Conservation (phyloP, 1,140 invertebrate species). For the Procambarus virginalis region DNA sequence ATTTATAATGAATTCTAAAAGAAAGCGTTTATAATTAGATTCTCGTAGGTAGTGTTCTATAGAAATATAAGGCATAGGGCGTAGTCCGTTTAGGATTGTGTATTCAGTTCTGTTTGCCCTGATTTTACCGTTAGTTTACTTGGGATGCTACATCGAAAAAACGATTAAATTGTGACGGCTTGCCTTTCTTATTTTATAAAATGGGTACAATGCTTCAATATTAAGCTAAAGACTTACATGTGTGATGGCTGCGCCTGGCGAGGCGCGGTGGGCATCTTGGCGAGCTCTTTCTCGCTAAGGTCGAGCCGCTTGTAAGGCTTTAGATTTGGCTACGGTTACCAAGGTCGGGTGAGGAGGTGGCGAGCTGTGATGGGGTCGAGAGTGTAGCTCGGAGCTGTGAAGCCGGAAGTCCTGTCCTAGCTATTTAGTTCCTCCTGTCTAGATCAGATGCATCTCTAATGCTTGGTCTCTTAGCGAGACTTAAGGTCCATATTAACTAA, state of each 20-base stretch:
- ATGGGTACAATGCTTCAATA: conserved; percentile 63
- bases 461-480: too few relatives aligned
- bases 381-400: too few relatives aligned
- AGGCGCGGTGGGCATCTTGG: too few relatives aligned
- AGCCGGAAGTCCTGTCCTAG: not conserved
- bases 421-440: not conserved
- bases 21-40: conserved; percentile 65
- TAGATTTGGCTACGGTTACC: not conserved
- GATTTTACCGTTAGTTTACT: conserved; percentile 64
- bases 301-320: not conserved
- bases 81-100: conserved; percentile 59
- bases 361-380: not conserved
- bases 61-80: conserved; percentile 56
- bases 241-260: not conserved
- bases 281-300: not conserved
- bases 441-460: too few relatives aligned
- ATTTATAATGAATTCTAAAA: conserved; percentile 67
- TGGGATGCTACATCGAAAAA: conserved; percentile 64
- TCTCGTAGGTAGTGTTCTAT: conserved; percentile 64
- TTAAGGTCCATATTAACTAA: not conserved
- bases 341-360: not conserved
- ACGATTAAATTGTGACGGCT: conserved; percentile 44
- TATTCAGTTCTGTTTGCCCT: conserved; percentile 64
- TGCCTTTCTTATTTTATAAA: conserved; percentile 58
- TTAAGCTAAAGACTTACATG: conserved; percentile 7